A percentile compares a stretch with the other conserved stretches of the same genome.
Evolutionary conservation across 2,888 invertebrate genomes (phyloP).

Genomic region (Suillia variegata): DNA sequence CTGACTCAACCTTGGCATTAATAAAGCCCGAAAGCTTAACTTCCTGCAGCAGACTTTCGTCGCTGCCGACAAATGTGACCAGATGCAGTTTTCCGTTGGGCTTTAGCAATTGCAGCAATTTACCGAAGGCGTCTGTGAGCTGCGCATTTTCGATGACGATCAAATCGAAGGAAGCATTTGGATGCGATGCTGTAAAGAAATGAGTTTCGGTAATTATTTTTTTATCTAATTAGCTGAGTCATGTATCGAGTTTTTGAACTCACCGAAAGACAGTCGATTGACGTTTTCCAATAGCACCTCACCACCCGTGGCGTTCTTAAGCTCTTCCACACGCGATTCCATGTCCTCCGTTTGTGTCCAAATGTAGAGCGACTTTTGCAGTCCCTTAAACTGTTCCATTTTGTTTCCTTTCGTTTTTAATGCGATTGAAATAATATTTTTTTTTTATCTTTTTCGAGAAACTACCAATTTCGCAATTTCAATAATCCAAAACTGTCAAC

Average conservation of each 20-base stretch:
- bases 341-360: slow-evolving; percentile 66
- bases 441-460: too few species aligned
- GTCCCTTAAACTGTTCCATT: slow-evolving; percentile 58
- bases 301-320: slow-evolving; percentile 63
- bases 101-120: slow-evolving; percentile 68
- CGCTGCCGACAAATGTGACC: slow-evolving; percentile 59
- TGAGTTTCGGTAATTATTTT: background rate
- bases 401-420: slow-evolving; percentile 7
- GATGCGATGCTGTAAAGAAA: slow-evolving; percentile 63
- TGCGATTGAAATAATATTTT: background rate
- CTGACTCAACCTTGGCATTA: slow-evolving; percentile 43
- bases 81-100: slow-evolving; percentile 68
- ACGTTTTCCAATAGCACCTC: slow-evolving; percentile 67
- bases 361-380: slow-evolving; percentile 65
- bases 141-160: slow-evolving; percentile 62
- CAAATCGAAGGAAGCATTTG: slow-evolving; percentile 67
- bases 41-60: slow-evolving; percentile 61
- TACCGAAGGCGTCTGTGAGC: slow-evolving; percentile 62
- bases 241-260: slow-evolving; percentile 54
- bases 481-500: too few species aligned
- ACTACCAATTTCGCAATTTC: too few species aligned
- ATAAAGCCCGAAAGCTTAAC: slow-evolving; percentile 72
- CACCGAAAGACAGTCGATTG: slow-evolving; percentile 67
- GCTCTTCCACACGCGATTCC: slow-evolving; percentile 63
- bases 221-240: slow-evolving; percentile 34